These are phyloP conservation scores for Thumatha senex DNA, from an alignment of 2,888 invertebrate genomes.

Conservation along the genomic window DNA sequence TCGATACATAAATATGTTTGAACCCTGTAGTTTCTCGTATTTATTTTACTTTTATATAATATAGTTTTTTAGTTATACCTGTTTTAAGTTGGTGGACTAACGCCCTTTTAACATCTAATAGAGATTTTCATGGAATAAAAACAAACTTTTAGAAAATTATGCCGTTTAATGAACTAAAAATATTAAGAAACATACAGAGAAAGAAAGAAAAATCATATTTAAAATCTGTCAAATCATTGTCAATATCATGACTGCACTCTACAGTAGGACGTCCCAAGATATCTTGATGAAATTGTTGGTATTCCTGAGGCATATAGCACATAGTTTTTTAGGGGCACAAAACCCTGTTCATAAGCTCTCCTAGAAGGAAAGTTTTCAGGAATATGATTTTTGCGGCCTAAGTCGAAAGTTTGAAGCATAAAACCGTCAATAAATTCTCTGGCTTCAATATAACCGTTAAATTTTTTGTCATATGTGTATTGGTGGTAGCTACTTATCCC, in stretches of 20 bases:
- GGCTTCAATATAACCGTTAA: constrained; percentile 4
- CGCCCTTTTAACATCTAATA: neutral
- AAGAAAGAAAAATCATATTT: neutral
- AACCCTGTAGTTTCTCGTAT: too few relatives aligned
- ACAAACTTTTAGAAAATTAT: too few relatives aligned
- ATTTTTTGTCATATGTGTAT: neutral
- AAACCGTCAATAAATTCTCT: constrained; percentile 4
- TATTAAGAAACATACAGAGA: neutral
- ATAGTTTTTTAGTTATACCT: neutral
- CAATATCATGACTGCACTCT: neutral
- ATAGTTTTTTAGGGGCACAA: constrained; percentile 5
- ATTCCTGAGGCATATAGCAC: neutral
- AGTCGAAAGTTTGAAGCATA: constrained; percentile 7
- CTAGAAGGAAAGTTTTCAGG: neutral
- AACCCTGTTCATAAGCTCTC: constrained; percentile 7
- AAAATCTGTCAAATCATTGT: neutral
- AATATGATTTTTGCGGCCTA: constrained; percentile 6
- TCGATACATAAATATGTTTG: too few relatives aligned
- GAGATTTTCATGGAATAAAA: neutral
- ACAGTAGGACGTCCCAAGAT: neutral
- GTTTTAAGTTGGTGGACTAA: neutral
- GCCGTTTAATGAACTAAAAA: too few relatives aligned
- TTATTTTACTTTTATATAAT: too few relatives aligned
- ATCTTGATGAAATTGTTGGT: neutral
- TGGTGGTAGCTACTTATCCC: neutral